Percentiles rank a stretch among this genome's conserved stretches.
phyloP scores from a whole-genome alignment of 2,888 invertebrate genomes.

The Epinotia demarniana region DNA sequence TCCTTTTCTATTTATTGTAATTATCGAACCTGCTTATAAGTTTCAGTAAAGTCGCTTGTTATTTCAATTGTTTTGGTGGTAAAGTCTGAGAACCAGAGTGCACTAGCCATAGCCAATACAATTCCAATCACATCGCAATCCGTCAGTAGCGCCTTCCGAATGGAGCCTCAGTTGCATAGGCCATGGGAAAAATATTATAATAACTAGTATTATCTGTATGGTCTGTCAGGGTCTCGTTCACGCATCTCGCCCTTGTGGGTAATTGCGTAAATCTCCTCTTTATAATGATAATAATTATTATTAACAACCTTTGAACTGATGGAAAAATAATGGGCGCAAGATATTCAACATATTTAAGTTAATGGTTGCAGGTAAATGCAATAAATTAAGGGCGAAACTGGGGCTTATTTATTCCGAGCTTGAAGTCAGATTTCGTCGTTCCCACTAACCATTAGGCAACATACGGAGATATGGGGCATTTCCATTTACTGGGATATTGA shows the following conservation, averaged over 20 bases:
- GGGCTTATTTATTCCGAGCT: not conserved
- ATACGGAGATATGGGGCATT: not conserved
- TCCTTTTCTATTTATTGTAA: too few relatives aligned
- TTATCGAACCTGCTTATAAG: too few relatives aligned
- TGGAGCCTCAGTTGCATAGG: constrained; percentile 5
- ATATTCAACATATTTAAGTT: not conserved
- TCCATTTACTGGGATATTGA: not conserved
- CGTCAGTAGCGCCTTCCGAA: not conserved
- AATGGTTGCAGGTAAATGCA: not conserved
- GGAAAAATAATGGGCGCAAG: constrained; percentile 10
- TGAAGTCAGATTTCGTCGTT: not conserved
- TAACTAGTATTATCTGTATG: constrained; percentile 8
- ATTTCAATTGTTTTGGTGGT: too few relatives aligned
- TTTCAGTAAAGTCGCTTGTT: too few relatives aligned
- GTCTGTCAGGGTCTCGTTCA: constrained; percentile 18
- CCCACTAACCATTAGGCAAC: not conserved
- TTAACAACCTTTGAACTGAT: constrained; percentile 3
- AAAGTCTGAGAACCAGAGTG: not conserved
- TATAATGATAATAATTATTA: constrained; percentile 11
- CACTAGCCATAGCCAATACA: too few relatives aligned
- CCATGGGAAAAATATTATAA: constrained; percentile 24
- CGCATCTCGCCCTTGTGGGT: constrained; percentile 20
- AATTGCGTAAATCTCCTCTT: constrained; percentile 5
- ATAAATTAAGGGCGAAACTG: not conserved
- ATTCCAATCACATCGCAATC: not conserved